Conservation (phyloP, 2,113 vertebrate genomes). For the Dicaeum eximium region DNA sequence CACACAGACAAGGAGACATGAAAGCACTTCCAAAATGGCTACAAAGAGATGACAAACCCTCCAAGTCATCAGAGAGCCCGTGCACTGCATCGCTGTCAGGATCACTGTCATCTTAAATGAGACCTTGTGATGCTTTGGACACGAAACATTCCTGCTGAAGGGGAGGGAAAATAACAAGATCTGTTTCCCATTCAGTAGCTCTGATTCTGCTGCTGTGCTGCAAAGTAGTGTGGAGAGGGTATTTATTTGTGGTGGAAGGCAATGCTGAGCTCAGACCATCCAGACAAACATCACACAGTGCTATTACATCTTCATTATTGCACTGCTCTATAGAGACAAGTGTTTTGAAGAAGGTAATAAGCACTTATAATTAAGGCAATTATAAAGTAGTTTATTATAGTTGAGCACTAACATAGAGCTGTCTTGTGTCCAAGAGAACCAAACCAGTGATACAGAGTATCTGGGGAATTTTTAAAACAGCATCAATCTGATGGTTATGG, state of each 20-base stretch:
- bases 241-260: neutral
- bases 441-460: neutral
- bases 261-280: neutral
- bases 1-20: neutral
- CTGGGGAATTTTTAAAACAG: slow-evolving; percentile 24
- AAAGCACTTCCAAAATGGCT: neutral
- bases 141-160: neutral
- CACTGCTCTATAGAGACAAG: slow-evolving; percentile 43
- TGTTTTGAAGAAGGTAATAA: slow-evolving; percentile 59
- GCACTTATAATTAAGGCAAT: slow-evolving; percentile 62
- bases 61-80: neutral
- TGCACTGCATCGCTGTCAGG: rapidly evolving
- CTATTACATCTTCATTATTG: slow-evolving; percentile 49
- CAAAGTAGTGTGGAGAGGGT: neutral
- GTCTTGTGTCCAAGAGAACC: slow-evolving; percentile 38
- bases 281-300: neutral
- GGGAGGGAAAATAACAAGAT: neutral
- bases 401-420: neutral
- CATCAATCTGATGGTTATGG: slow-evolving; percentile 24
- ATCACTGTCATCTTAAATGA: neutral
- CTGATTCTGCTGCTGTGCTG: neutral
- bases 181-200: neutral
- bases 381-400: slow-evolving; percentile 61
- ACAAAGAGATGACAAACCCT: neutral
- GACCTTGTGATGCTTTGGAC: neutral